phyloP scores from a whole-genome alignment of 2,797 vertebrate species.

The Linurgus olivaceus region DNA sequence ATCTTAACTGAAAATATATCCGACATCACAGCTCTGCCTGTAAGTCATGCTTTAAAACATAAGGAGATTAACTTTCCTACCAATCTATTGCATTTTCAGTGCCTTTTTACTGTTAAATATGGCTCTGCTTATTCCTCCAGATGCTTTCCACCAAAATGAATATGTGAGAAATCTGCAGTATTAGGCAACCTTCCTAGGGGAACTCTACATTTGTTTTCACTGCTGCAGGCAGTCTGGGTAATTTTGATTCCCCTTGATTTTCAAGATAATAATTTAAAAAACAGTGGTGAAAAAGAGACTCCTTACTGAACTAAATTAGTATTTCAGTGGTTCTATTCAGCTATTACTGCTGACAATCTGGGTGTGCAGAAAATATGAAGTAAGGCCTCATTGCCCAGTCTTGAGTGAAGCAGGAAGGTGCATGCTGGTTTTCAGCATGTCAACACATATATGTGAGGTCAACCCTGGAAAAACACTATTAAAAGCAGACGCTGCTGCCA shows the following conservation, averaged over 20 bases:
- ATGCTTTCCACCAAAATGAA: background rate
- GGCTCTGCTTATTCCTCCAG: background rate
- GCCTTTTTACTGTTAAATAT: background rate
- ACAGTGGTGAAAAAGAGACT: background rate
- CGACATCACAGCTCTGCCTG: background rate
- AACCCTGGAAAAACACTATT: background rate
- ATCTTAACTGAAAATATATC: slow-evolving; percentile 2
- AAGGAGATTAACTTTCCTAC: background rate
- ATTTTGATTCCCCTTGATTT: background rate
- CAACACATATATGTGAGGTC: background rate
- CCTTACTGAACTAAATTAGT: background rate
- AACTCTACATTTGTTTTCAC: background rate
- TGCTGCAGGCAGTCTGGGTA: background rate
- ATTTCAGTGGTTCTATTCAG: background rate
- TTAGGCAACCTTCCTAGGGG: background rate
- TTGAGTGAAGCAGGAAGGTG: background rate
- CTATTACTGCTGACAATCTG: background rate
- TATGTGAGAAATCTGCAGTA: background rate
- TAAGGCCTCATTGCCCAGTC: background rate
- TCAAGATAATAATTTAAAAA: background rate
- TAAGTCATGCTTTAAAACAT: background rate
- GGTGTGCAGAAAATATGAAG: background rate
- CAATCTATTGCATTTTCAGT: background rate
- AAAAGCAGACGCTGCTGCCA: background rate
- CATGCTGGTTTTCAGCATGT: background rate